These are phyloP conservation scores for Fringilla coelebs DNA, from an alignment of 2,797 vertebrate species.

Conservation along the genomic window DNA sequence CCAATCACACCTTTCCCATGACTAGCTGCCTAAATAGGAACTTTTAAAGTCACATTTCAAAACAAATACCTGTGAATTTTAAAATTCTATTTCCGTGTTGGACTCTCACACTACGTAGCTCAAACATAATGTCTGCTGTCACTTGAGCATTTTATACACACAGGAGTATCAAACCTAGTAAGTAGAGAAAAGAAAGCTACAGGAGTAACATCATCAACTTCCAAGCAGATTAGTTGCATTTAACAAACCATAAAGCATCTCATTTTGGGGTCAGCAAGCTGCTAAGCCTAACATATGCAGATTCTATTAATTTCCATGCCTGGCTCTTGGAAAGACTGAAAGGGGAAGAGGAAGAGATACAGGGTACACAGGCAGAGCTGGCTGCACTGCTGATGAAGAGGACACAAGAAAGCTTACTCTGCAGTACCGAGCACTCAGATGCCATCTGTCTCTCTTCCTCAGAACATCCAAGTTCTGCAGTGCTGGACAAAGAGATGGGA, in stretches of 20 bases:
- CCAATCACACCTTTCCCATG: background rate
- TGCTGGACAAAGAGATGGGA: background rate
- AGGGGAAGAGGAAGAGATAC: background rate
- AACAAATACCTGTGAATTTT: background rate
- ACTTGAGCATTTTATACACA: background rate
- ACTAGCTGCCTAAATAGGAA: background rate
- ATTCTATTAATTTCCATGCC: background rate
- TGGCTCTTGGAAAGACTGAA: background rate
- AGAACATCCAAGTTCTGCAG: constrained; percentile 8
- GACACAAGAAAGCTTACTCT: background rate
- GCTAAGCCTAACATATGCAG: background rate
- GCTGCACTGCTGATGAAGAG: background rate
- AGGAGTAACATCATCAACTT: background rate
- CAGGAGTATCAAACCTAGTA: background rate
- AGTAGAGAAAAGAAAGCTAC: background rate
- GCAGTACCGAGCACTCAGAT: background rate
- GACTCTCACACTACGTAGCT: background rate
- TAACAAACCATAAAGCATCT: background rate
- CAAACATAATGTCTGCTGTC: background rate
- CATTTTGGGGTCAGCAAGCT: background rate
- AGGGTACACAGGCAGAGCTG: background rate
- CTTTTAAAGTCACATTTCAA: background rate
- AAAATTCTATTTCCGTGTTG: background rate
- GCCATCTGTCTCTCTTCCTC: background rate
- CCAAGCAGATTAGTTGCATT: background rate